phyloP scores from a whole-genome alignment of 2,888 invertebrate genomes.

The Tricholauxania praeusta region DNA sequence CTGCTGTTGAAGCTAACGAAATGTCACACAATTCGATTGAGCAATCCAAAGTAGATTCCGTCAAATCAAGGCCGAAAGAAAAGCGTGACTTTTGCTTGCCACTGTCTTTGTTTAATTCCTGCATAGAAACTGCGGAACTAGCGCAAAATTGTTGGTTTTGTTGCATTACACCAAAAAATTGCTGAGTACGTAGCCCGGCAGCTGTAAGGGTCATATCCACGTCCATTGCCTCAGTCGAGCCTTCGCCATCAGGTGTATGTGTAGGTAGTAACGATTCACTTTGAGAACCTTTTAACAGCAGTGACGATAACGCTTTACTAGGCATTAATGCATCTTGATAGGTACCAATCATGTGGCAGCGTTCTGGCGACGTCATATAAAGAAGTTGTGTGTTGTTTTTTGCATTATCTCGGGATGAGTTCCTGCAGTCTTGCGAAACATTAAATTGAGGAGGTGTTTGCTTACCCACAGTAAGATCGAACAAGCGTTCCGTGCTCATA shows the following conservation, averaged over 20 bases:
- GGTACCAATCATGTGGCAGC: slow-evolving; percentile 40
- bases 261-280: slow-evolving; percentile 60
- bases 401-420: slow-evolving; percentile 38
- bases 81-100: slow-evolving; percentile 54
- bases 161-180: slow-evolving; percentile 42
- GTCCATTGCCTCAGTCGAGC: slow-evolving; percentile 53
- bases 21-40: slow-evolving; percentile 67
- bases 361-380: slow-evolving; percentile 57
- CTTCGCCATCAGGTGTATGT: slow-evolving; percentile 57
- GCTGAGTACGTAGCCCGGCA: slow-evolving; percentile 41
- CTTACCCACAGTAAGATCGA: slow-evolving; percentile 55
- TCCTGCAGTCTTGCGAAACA: slow-evolving; percentile 58
- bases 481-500: slow-evolving; percentile 59
- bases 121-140: slow-evolving; percentile 47
- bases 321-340: slow-evolving; percentile 52
- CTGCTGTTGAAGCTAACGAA: slow-evolving; percentile 61
- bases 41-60: slow-evolving; percentile 65
- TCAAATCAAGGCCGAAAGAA: slow-evolving; percentile 66
- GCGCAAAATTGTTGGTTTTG: slow-evolving; percentile 38
- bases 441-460: slow-evolving; percentile 58
- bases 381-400: slow-evolving; percentile 57
- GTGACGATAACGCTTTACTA: slow-evolving; percentile 45
- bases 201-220: slow-evolving; percentile 50
- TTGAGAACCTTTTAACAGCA: slow-evolving; percentile 55
- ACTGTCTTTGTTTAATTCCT: slow-evolving; percentile 50